Conservation (phyloP, 1,140 invertebrate species). For the Steinernema feltiae region DNA sequence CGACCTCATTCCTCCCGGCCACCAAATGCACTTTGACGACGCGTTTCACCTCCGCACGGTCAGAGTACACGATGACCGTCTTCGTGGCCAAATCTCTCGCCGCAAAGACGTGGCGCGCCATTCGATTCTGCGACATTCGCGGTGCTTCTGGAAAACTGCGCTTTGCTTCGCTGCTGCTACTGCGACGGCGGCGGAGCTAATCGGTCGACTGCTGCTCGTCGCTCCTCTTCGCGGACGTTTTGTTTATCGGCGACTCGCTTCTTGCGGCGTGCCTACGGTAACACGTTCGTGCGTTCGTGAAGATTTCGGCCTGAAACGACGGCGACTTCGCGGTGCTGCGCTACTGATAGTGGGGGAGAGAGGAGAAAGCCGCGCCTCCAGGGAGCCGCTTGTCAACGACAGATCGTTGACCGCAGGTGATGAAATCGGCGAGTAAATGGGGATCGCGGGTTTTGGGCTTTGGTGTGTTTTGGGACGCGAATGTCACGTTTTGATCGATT, state of each 20-base stretch:
- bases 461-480: neutral
- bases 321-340: too few species aligned
- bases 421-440: neutral
- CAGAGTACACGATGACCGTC: slow-evolving; percentile 50
- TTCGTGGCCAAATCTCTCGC: slow-evolving; percentile 45
- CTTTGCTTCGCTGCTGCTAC: neutral
- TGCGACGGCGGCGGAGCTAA: too few species aligned
- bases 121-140: neutral
- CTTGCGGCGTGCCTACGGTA: neutral
- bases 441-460: neutral
- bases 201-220: neutral
- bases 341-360: neutral
- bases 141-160: neutral
- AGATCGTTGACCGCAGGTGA: neutral
- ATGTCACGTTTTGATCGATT: neutral
- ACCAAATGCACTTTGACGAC: slow-evolving; percentile 35
- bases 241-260: neutral
- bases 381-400: neutral
- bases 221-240: neutral
- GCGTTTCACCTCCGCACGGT: slow-evolving; percentile 54
- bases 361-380: slow-evolving; percentile 1
- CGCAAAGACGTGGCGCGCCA: slow-evolving; percentile 31
- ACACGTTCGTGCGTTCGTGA: slow-evolving; percentile 3
- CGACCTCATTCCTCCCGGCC: slow-evolving; percentile 40
- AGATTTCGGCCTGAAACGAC: slow-evolving; percentile 15